These are phyloP conservation scores for Eumaeus atala DNA, from an alignment of 1,140 invertebrate species.

Conservation along the genomic window DNA sequence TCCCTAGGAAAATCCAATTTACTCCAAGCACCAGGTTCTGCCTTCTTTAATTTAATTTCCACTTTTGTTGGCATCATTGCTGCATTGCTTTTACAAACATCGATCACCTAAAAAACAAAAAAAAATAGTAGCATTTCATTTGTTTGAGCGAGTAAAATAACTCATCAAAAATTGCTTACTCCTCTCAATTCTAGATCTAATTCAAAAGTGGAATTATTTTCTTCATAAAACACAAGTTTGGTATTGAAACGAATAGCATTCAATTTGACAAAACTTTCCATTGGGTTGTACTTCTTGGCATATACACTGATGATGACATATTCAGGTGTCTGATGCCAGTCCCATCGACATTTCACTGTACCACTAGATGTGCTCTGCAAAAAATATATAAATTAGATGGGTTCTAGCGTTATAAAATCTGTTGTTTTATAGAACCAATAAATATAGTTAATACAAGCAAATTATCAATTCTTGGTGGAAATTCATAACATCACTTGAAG, in stretches of 20 bases:
- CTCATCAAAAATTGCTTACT: constrained; percentile 75
- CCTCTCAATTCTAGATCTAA: constrained; percentile 89
- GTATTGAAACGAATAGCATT: constrained; percentile 89
- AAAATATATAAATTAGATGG: constrained; percentile 16
- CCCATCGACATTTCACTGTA: constrained; percentile 87
- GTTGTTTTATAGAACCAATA: too few species aligned
- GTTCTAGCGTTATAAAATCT: too few species aligned
- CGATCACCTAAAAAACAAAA: constrained; percentile 77
- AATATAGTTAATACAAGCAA: too few species aligned
- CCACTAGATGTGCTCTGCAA: constrained; percentile 71
- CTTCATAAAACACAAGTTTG: constrained; percentile 86
- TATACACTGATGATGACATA: constrained; percentile 91
- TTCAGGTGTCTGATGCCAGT: constrained; percentile 93
- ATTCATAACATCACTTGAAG: too few species aligned
- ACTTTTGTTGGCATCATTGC: constrained; percentile 94
- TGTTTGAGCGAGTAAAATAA: not conserved
- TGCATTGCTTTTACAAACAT: constrained; percentile 81
- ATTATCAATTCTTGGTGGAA: too few species aligned
- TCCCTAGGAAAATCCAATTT: constrained; percentile 80
- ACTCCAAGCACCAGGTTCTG: constrained; percentile 87
- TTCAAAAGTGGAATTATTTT: constrained; percentile 82
- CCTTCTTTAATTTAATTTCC: constrained; percentile 94
- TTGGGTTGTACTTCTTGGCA: constrained; percentile 91
- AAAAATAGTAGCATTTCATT: not conserved
- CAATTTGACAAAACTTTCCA: constrained; percentile 82